These are phyloP conservation scores for Corythornis cristatus DNA, from an alignment of 2,113 vertebrate species.

Conservation along the genomic window DNA sequence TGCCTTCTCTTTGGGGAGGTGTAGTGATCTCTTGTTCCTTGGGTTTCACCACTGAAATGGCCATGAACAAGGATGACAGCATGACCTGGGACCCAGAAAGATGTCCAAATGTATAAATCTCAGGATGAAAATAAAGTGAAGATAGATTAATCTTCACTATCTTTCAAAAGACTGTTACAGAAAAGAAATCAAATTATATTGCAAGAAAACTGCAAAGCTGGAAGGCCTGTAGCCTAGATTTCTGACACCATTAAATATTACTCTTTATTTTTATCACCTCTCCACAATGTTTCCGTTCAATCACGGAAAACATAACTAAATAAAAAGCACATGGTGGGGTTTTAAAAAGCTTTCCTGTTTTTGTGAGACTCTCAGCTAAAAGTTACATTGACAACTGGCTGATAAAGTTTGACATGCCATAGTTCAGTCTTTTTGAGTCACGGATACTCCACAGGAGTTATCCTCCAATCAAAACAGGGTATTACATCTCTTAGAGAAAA, in stretches of 20 bases:
- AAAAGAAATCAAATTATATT: neutral
- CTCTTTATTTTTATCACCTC: slow-evolving; percentile 23
- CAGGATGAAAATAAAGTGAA: neutral
- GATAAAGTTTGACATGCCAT: neutral
- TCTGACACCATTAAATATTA: neutral
- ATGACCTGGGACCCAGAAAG: neutral
- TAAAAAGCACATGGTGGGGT: slow-evolving; percentile 3
- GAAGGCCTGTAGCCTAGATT: neutral
- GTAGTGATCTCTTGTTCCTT: neutral
- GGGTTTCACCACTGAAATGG: neutral
- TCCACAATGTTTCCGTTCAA: neutral
- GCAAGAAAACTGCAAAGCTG: neutral
- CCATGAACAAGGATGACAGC: neutral
- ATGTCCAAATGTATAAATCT: neutral
- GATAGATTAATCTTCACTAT: neutral
- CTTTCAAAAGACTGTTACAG: neutral
- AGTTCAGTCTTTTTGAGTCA: neutral
- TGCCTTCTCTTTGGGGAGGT: neutral
- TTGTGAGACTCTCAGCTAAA: neutral
- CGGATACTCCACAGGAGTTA: neutral
- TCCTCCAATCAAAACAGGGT: neutral
- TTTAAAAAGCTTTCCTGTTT: neutral
- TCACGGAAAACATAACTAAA: neutral
- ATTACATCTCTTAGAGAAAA: neutral
- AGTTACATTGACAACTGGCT: neutral